A percentile compares a stretch with the other conserved stretches of the same genome.
Evolutionary conservation across 2,888 invertebrate species (phyloP).

Genomic region (Chrysodeixis includens): DNA sequence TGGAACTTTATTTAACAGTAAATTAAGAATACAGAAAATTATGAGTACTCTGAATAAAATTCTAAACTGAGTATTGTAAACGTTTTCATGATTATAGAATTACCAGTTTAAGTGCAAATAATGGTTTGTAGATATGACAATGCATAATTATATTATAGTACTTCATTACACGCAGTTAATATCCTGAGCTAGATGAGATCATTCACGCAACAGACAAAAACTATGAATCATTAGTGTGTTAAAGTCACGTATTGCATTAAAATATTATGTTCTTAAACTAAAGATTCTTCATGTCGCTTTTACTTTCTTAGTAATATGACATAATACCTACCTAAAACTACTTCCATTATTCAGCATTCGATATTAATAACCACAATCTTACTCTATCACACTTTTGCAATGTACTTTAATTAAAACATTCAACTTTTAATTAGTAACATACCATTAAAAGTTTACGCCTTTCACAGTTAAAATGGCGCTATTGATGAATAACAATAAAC

Average conservation of each 20-base stretch:
- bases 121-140: too few species aligned
- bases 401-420: background rate
- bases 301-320: background rate
- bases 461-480: background rate
- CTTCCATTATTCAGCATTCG: too few species aligned
- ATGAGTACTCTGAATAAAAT: too few species aligned
- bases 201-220: background rate
- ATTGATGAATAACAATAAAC: background rate
- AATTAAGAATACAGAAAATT: too few species aligned
- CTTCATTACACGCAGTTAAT: background rate
- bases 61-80: too few species aligned
- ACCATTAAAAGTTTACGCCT: background rate
- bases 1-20: too few species aligned
- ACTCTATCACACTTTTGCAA: background rate
- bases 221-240: background rate
- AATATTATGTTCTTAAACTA: background rate
- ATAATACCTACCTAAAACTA: too few species aligned
- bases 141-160: too few species aligned
- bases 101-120: too few species aligned
- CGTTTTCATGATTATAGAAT: too few species aligned
- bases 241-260: background rate
- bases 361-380: background rate
- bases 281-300: background rate
- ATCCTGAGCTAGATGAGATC: conserved; percentile 1
- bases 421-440: background rate